These are phyloP conservation scores for Pseudococcus viburni DNA, from an alignment of 2,888 invertebrate genomes.

Conservation along the genomic window DNA sequence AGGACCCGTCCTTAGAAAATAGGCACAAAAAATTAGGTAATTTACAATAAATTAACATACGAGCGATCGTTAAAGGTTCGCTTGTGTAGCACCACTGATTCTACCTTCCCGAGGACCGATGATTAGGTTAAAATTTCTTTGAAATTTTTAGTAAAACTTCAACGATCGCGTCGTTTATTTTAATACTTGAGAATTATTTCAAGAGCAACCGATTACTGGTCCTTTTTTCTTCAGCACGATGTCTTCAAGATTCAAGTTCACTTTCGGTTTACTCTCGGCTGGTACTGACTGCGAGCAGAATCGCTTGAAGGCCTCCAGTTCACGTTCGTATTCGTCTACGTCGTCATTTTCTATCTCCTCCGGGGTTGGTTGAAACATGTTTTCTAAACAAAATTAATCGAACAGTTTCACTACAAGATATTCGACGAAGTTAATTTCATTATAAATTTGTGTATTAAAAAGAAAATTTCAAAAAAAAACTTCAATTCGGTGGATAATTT, in stretches of 20 bases:
- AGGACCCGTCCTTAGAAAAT: background rate
- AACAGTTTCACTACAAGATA: background rate
- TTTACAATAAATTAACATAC: slow-evolving; percentile 42
- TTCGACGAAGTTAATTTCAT: background rate
- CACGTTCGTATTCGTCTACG: slow-evolving; percentile 84
- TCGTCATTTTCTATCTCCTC: slow-evolving; percentile 84
- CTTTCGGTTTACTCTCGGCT: slow-evolving; percentile 82
- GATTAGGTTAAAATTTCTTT: background rate
- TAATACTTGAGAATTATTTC: slow-evolving; percentile 11
- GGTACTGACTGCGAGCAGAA: slow-evolving; percentile 89
- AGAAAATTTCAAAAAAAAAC: background rate
- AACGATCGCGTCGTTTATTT: background rate
- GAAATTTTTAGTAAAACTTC: background rate
- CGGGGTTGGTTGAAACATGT: slow-evolving; percentile 71
- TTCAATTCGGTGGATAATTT: too few species aligned
- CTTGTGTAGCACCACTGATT: background rate
- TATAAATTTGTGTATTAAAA: background rate
- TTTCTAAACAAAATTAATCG: slow-evolving; percentile 58
- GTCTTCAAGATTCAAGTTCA: slow-evolving; percentile 85
- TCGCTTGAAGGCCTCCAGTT: slow-evolving; percentile 89
- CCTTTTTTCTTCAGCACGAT: slow-evolving; percentile 79
- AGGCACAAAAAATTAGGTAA: slow-evolving; percentile 43
- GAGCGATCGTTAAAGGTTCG: slow-evolving; percentile 50
- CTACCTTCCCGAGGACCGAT: background rate
- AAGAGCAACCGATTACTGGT: slow-evolving; percentile 67